These are phyloP conservation scores for Myotis davidii DNA, from an alignment of 2,113 vertebrate species.

Conservation along the genomic window DNA sequence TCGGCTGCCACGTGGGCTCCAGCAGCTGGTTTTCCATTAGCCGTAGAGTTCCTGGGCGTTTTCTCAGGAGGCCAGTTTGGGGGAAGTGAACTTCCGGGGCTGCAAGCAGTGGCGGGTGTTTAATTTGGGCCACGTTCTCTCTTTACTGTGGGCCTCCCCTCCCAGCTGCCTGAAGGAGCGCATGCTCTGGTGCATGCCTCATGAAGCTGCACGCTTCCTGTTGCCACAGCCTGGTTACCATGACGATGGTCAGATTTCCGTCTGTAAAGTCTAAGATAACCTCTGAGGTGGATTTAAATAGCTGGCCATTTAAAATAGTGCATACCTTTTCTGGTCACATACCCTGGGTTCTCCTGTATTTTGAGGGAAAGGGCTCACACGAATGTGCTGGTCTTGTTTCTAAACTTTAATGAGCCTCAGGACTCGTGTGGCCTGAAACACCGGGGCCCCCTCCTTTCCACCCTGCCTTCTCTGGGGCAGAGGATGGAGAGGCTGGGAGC, in stretches of 20 bases:
- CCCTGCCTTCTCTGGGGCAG: fast-evolving
- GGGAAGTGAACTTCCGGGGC: fast-evolving
- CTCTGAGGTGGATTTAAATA: neutral
- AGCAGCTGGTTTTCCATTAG: slow-evolving; percentile 10
- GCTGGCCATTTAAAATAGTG: neutral
- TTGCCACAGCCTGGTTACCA: neutral
- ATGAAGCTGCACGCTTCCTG: neutral
- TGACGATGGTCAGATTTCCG: neutral
- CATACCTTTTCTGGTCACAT: neutral
- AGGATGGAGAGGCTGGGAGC: neutral
- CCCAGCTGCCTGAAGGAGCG: neutral
- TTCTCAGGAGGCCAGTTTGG: neutral
- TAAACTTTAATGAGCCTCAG: neutral
- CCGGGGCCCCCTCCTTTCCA: neutral
- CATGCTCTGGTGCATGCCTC: fast-evolving
- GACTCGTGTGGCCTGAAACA: neutral
- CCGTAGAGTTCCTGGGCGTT: neutral
- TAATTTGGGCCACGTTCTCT: neutral
- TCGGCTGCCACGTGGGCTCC: slow-evolving; percentile 43
- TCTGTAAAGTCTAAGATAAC: neutral
- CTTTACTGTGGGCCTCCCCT: neutral
- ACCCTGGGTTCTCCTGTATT: neutral
- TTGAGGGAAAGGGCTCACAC: neutral
- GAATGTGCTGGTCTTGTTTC: neutral
- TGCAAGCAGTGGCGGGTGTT: neutral